Conservation (phyloP, 2,797 vertebrate genomes). For the Phrynocephalus vlangalii region DNA sequence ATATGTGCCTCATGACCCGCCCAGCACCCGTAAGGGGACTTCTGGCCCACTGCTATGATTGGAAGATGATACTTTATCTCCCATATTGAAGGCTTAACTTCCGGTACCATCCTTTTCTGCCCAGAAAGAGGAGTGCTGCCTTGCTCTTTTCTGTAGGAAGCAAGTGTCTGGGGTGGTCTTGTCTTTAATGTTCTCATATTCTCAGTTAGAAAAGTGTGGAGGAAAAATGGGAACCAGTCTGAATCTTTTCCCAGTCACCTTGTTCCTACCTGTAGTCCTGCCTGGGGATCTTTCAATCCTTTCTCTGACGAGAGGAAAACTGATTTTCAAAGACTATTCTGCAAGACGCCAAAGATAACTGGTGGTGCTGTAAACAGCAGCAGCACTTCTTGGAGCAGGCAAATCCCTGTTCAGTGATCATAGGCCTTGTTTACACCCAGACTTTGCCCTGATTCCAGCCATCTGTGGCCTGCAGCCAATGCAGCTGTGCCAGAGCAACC, state of each 20-base stretch:
- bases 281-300: neutral
- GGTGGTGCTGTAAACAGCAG: neutral
- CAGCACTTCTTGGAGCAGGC: neutral
- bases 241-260: neutral
- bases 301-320: constrained; percentile 7
- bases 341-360: constrained; percentile 1
- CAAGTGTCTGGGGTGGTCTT: neutral
- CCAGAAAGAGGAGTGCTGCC: neutral
- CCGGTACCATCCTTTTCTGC: neutral
- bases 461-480: neutral
- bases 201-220: neutral
- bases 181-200: neutral
- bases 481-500: neutral
- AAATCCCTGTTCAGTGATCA: neutral
- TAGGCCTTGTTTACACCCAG: neutral
- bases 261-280: no score
- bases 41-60: no score
- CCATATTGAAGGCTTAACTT: neutral
- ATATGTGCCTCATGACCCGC: neutral
- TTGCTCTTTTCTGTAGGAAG: neutral
- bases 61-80: no score
- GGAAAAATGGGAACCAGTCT: neutral
- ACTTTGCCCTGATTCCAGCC: neutral
- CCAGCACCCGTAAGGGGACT: no score
- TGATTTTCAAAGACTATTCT: neutral